Base-by-base conservation (phyloP, 2,888 invertebrate species). In the Eupithecia abbreviata region DNA sequence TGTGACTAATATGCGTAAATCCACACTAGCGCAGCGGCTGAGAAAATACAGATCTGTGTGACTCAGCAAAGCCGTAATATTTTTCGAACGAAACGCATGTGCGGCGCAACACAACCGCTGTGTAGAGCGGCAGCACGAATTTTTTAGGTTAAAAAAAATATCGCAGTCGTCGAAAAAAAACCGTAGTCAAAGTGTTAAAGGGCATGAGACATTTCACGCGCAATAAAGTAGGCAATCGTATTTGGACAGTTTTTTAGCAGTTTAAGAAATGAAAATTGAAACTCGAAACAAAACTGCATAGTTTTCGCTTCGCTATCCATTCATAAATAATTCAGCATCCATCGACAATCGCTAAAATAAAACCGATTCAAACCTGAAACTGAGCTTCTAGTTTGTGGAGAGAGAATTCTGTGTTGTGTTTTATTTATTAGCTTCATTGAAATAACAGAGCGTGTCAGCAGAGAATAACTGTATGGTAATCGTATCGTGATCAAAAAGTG, bases 321-420 rank as follows among this genome's bases (percentile, higher is more conserved):
- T 73, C 69, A 74, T 74, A 62, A 45, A 70, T 74, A 62, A 74
- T 74, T 70, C 74, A 74, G 65, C 18, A 66, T 58, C 41, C 68
- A 68, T 69, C 5, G 4, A 41, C 43, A 51, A 73, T 43, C 58
- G 74, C 62, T 62, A 47, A 70, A 47, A 62, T 62, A 62, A 62
- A 62, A 10, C 62, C 30, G 62, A 62, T 62, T 62, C 62, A 62
- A 62, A 62, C 62, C 62, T 62, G 62, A 62, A 62, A 62, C 30
- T 58, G 18, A 58, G 62, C 62, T 62, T 30, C 30, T 62, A 62
- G 62, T 62, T 62, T 18, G 10, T 30, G 30, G 62, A 62, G 62
- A 62, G n/a, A 55, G 6, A 18, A 62, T 62, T 30, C 30, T 30
- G 30, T 62, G 30, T 30, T 10, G 62, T 62, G 62, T 18, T 62